Conservation (phyloP, 2,888 invertebrate genomes). For the Sinohyriopsis cumingii region DNA sequence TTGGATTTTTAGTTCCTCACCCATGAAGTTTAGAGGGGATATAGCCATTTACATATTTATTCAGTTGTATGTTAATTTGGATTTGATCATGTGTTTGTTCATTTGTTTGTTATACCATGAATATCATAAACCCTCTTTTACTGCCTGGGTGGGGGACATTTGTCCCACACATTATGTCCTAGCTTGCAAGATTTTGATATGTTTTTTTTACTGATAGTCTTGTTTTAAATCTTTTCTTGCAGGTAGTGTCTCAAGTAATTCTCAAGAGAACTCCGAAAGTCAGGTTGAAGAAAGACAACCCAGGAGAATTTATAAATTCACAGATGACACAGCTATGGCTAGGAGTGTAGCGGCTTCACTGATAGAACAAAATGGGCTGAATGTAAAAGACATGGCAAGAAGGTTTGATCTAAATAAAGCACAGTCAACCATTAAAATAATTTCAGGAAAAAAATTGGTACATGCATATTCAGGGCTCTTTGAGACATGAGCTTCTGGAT, state of each 20-base stretch:
- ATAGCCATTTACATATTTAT: too few species aligned
- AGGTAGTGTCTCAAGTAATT: background rate
- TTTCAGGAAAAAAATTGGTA: background rate
- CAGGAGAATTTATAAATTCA: conserved; percentile 70
- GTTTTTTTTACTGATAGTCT: background rate
- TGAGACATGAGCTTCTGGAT: too few species aligned
- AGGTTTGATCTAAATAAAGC: conserved; percentile 67
- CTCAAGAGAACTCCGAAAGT: background rate
- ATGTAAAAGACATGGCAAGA: conserved; percentile 78
- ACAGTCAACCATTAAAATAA: background rate
- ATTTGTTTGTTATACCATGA: too few species aligned
- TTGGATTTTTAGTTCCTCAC: too few species aligned
- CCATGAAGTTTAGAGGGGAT: too few species aligned
- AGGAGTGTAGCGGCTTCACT: conserved; percentile 78
- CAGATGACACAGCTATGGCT: conserved; percentile 84
- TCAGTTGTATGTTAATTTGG: too few species aligned
- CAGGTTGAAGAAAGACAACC: conserved; percentile 6
- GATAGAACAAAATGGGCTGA: conserved; percentile 75
- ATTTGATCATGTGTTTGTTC: too few species aligned
- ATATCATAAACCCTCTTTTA: too few species aligned
- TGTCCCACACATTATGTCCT: too few species aligned
- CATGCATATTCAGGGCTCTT: too few species aligned
- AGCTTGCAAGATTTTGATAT: too few species aligned
- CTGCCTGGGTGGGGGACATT: too few species aligned
- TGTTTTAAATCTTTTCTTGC: background rate